Evolutionary conservation across 2,888 invertebrate genomes (phyloP).

Genomic region (Tethea ocularis): DNA sequence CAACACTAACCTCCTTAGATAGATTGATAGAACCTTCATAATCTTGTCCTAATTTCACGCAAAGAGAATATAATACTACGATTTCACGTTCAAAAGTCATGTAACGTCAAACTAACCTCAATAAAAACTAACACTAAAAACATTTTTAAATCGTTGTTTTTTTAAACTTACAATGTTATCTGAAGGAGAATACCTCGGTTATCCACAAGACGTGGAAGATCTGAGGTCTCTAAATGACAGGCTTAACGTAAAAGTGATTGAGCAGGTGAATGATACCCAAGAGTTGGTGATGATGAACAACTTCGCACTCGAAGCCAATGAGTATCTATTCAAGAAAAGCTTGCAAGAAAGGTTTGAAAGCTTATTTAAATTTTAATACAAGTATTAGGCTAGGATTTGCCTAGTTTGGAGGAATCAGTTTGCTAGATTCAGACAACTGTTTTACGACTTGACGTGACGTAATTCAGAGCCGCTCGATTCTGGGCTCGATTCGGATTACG

Average conservation of each 20-base stretch:
- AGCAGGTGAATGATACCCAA: slow-evolving; percentile 63
- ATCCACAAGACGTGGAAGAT: slow-evolving; percentile 38
- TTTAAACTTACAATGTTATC: slow-evolving; percentile 42
- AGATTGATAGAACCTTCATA: too few relatives aligned
- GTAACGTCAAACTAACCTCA: not conserved
- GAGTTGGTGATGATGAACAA: slow-evolving; percentile 67
- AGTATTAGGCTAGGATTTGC: not conserved
- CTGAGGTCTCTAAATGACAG: slow-evolving; percentile 51
- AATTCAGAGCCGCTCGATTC: too few relatives aligned
- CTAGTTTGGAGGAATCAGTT: not conserved
- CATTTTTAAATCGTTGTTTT: not conserved
- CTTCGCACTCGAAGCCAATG: slow-evolving; percentile 65
- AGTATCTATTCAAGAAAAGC: slow-evolving; percentile 59
- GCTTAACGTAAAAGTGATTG: slow-evolving; percentile 61
- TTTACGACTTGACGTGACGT: too few relatives aligned
- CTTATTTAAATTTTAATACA: slow-evolving; percentile 12
- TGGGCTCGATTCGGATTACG: too few relatives aligned
- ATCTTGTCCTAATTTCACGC: too few relatives aligned
- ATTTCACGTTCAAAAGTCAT: too few relatives aligned
- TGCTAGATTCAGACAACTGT: not conserved
- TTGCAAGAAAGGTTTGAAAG: slow-evolving; percentile 60
- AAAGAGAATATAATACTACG: too few relatives aligned
- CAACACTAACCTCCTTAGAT: too few relatives aligned
- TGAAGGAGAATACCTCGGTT: slow-evolving; percentile 52
- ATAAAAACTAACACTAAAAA: not conserved